Evolutionary conservation across 2,888 invertebrate genomes (phyloP), one percentile per base, ranked within the genome.

Genomic region (Cistogaster globosa): DNA sequence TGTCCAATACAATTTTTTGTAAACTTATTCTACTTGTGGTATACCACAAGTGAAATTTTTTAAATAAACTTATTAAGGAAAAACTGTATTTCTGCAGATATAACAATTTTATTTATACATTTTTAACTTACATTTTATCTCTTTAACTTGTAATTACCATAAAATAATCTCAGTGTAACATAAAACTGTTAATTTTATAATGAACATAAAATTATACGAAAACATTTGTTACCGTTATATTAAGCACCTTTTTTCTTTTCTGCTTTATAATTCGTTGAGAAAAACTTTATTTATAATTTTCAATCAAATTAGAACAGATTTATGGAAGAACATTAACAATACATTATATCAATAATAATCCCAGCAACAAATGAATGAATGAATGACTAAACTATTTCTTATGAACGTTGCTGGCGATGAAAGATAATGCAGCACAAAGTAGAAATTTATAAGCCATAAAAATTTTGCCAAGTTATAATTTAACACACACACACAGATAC

Each of bases 281-380:
- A 48, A 71, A 48, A 20, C n/a, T n/a, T n/a, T n/a, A 58, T 83
- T 65, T 83, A 65, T 77, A 83, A 83, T 77, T 77, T 76, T 53
- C 76, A 82, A 82, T 82, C 76, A 83, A 83, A 77, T 77, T 83
- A 65, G 69, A 77, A 77, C 71, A 76, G 76, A 83, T 83, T 77
- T 83, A 77, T 71, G 65, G 71, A 71, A 77, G 58, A 83, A 77
- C 82, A 83, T 83, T 83, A 77, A 71, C 71, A 58, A 71, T 76
- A 71, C 63, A 82, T 65, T 65, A 82, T 26, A 62, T 38, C 75
- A 75, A 57, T 69, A 76, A 69, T 69, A 67, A 58, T 72, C 14
- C 18, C 58, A 58, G 32, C 20, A 22, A 69, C 60, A 53, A 65
- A 80, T 51, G n/a, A 77, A 42, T 69, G 36, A 75, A 58, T 72